Evolutionary conservation across 2,888 invertebrate genomes (phyloP).

Genomic region (Drosophila buzzatii): DNA sequence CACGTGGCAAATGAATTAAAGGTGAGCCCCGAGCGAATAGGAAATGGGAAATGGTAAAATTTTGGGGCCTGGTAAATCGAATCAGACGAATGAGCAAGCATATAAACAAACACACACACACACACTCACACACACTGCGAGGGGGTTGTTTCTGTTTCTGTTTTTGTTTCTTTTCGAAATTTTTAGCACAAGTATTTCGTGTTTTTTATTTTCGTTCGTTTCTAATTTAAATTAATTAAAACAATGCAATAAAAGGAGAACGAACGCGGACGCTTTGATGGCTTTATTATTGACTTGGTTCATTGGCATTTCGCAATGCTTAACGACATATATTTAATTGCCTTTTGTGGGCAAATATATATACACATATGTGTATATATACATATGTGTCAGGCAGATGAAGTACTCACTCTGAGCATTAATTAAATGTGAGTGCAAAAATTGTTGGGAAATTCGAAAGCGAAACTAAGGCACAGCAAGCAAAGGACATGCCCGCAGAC

Average conservation of each 20-base stretch:
- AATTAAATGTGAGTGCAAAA: slow-evolving; percentile 77
- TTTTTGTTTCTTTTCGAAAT: slow-evolving; percentile 3
- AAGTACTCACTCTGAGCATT: slow-evolving; percentile 48
- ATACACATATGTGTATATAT: neutral
- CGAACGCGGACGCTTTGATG: slow-evolving; percentile 64
- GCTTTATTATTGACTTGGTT: slow-evolving; percentile 74
- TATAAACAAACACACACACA: slow-evolving; percentile 24
- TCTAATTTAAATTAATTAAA: slow-evolving; percentile 78
- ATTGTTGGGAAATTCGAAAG: slow-evolving; percentile 32
- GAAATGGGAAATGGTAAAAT: slow-evolving; percentile 37
- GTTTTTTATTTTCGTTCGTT: slow-evolving; percentile 9
- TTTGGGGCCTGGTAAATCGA: slow-evolving; percentile 43
- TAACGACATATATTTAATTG: slow-evolving; percentile 76
- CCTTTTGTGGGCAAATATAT: slow-evolving; percentile 21
- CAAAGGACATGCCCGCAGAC: slow-evolving; percentile 9
- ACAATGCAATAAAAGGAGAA: slow-evolving; percentile 70
- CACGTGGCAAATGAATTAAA: slow-evolving; percentile 34
- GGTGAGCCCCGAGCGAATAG: slow-evolving; percentile 31
- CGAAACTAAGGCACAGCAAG: slow-evolving; percentile 3
- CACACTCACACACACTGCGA: slow-evolving; percentile 1
- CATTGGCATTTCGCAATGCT: slow-evolving; percentile 70
- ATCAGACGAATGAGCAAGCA: slow-evolving; percentile 28
- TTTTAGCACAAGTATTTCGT: slow-evolving; percentile 38
- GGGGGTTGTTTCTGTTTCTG: slow-evolving; percentile 26
- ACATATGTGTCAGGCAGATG: slow-evolving; percentile 3